A percentile compares a stretch with the other conserved stretches of the same genome.
These are phyloP conservation scores for Palythoa grandis DNA, from an alignment of 92 coral and sea anemone genomes.

Conservation along the genomic window DNA sequence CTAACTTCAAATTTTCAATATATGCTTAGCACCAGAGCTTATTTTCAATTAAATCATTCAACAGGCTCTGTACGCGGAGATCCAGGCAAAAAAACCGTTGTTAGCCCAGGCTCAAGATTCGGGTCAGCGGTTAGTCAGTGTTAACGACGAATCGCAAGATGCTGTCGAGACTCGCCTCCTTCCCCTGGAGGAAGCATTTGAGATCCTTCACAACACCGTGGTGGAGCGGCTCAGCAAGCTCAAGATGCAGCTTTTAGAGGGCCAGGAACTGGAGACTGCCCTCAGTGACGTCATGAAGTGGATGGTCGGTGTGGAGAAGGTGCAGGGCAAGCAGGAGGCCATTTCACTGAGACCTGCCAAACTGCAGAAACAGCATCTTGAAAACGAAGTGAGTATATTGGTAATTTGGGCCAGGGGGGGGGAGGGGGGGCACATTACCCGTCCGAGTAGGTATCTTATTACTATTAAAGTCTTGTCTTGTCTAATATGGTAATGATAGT, in stretches of 20 bases:
- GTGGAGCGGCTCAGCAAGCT: slow-evolving; percentile 80
- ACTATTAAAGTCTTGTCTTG: too few species aligned
- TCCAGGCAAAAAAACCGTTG: slow-evolving; percentile 76
- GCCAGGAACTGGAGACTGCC: slow-evolving; percentile 86
- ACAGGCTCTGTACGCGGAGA: slow-evolving; percentile 59
- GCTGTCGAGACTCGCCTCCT: slow-evolving; percentile 80
- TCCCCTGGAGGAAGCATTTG: slow-evolving; percentile 86
- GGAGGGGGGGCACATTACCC: too few species aligned
- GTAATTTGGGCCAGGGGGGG: too few species aligned
- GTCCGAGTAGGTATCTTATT: too few species aligned
- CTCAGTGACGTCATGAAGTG: slow-evolving; percentile 85
- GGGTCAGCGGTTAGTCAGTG: slow-evolving; percentile 80
- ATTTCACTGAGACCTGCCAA: slow-evolving; percentile 74
- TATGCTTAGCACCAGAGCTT: too few species aligned
- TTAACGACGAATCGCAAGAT: slow-evolving; percentile 72
- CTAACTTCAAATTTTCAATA: too few species aligned
- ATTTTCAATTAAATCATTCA: background rate
- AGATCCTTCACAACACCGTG: slow-evolving; percentile 79
- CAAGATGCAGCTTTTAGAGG: slow-evolving; percentile 78
- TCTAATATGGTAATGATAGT: background rate
- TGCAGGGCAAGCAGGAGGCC: slow-evolving; percentile 81
- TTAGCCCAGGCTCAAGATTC: slow-evolving; percentile 81
- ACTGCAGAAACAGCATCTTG: slow-evolving; percentile 71
- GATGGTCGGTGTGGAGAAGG: slow-evolving; percentile 82
- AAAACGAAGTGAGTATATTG: slow-evolving; percentile 77